A percentile compares a stretch with the other conserved stretches of the same genome.
These are phyloP conservation scores for Xiphophorus maculatus DNA, from an alignment of 2,113 vertebrate genomes.

Conservation along the genomic window DNA sequence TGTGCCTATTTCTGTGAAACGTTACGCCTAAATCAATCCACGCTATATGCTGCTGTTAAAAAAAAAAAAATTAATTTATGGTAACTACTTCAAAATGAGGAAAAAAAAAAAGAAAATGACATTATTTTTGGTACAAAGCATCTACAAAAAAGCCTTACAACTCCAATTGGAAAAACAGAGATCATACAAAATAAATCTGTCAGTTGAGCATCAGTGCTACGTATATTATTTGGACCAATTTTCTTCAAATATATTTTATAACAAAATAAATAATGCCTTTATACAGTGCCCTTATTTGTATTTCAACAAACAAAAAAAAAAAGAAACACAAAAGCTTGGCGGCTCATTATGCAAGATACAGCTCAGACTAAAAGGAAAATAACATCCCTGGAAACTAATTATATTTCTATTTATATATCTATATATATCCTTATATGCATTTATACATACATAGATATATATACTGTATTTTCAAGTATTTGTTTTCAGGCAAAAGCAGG, in stretches of 20 bases:
- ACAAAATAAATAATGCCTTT: conserved; percentile 95
- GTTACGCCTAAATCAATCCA: conserved; percentile 75
- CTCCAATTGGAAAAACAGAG: conserved; percentile 87
- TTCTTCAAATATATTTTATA: conserved; percentile 90
- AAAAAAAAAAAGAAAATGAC: conserved; percentile 57
- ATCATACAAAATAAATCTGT: conserved; percentile 89
- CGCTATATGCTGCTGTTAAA: conserved; percentile 76
- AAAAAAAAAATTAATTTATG: conserved; percentile 81
- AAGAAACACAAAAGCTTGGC: conserved; percentile 90
- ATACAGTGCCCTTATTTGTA: conserved; percentile 90
- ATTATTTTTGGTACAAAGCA: conserved; percentile 92
- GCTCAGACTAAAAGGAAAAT: conserved; percentile 90
- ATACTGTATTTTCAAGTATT: conserved; percentile 84
- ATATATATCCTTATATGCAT: conserved; percentile 56
- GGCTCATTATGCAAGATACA: conserved; percentile 97
- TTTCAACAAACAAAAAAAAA: conserved; percentile 86
- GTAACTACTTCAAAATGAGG: conserved; percentile 73
- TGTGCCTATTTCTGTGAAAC: conserved; percentile 81
- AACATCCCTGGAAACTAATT: conserved; percentile 86
- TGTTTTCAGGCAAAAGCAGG: conserved; percentile 88
- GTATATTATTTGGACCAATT: conserved; percentile 87
- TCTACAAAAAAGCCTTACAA: conserved; percentile 89
- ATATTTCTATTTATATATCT: conserved; percentile 73
- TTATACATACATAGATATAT: conserved; percentile 61
- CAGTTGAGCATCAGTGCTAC: conserved; percentile 85